Evolutionary conservation across 2,888 invertebrate species (phyloP).

Genomic region (Caenorhabditis drosophilae): DNA sequence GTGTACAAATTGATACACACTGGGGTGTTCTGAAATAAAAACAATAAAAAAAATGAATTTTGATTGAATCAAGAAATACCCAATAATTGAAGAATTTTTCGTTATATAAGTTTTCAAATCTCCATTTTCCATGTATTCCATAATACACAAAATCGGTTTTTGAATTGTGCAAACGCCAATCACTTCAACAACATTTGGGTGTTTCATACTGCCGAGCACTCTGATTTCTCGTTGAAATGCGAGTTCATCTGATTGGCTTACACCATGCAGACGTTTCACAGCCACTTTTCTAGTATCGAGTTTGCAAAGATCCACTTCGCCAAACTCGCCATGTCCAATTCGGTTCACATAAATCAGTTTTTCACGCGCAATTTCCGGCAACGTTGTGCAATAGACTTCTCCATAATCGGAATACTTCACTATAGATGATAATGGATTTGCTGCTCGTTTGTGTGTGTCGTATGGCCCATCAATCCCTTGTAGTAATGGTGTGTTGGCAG

Average conservation of each 20-base stretch:
- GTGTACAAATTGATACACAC: conserved; percentile 58
- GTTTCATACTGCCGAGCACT: conserved; percentile 52
- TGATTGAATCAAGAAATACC: too few species aligned
- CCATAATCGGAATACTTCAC: conserved; percentile 54
- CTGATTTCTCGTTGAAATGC: conserved; percentile 59
- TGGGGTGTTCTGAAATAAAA: conserved; percentile 36
- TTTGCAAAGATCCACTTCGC: conserved; percentile 54
- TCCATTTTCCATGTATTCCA: conserved; percentile 86
- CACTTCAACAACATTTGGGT: conserved; percentile 61
- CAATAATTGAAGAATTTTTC: conserved; percentile 25
- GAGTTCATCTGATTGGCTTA: conserved; percentile 45
- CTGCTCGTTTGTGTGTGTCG: too few species aligned
- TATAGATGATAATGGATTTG: conserved; percentile 47
- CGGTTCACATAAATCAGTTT: conserved; percentile 83
- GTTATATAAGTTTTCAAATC: conserved; percentile 79
- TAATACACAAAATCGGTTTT: conserved; percentile 80
- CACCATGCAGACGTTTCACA: conserved; percentile 51
- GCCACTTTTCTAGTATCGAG: conserved; percentile 50
- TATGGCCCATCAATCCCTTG: conserved; percentile 37
- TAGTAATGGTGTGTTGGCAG: conserved; percentile 36
- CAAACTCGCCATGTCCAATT: conserved; percentile 62
- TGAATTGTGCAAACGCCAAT: conserved; percentile 53
- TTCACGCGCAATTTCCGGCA: conserved; percentile 50
- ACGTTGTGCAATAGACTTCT: conserved; percentile 48
- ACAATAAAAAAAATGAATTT: too few species aligned